phyloP scores from a whole-genome alignment of 1,140 invertebrate genomes.

The Papilio helenus region DNA sequence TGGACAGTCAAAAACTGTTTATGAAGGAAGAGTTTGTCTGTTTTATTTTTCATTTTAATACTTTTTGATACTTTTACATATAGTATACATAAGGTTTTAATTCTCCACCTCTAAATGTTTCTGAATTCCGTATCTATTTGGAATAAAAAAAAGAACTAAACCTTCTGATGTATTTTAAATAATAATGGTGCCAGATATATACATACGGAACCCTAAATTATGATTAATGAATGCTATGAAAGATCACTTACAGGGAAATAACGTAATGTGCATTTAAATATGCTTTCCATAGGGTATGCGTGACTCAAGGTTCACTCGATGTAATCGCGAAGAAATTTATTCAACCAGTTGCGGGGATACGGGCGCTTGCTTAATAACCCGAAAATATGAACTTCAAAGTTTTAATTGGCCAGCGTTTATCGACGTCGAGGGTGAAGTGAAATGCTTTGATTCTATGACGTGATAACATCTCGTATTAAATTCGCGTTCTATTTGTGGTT shows the following conservation, averaged over 20 bases:
- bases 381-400: conserved; percentile 73
- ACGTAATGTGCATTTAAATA: conserved; percentile 73
- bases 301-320: conserved; percentile 63
- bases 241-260: conserved; percentile 64
- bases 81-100: no score
- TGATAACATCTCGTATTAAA: conserved; percentile 33
- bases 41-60: no score
- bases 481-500: conserved; percentile 7
- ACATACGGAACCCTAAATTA: conserved; percentile 45
- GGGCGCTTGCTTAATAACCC: conserved; percentile 65
- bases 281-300: conserved; percentile 60
- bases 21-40: no score
- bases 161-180: background rate
- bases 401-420: conserved; percentile 73
- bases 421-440: conserved; percentile 53
- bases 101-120: no score
- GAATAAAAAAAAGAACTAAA: no score
- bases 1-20: no score
- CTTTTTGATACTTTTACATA: no score
- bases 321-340: conserved; percentile 70
- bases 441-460: conserved; percentile 30
- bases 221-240: conserved; percentile 49
- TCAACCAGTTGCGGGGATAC: conserved; percentile 42
- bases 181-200: background rate
- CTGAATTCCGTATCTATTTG: no score